Evolutionary conservation across 1,140 invertebrate species (phyloP), one percentile per base, ranked within the genome.

Genomic region (Cyphomyrmex costatus): DNA sequence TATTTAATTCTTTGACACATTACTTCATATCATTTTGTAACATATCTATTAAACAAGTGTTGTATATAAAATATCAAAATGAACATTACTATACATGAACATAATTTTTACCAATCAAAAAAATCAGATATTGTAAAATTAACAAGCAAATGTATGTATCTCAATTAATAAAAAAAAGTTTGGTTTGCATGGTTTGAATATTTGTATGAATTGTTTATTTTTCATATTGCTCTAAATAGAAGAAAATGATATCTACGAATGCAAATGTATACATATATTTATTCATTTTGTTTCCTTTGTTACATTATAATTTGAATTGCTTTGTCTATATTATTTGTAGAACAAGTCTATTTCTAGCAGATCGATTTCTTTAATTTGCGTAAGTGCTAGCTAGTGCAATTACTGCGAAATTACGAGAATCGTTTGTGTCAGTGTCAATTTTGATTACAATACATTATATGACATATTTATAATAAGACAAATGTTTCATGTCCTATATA

Each of bases 331-430:
- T 76, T 3, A 76, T 30, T 46, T 2, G 3, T 6, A 21, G 33
- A 42, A 76, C 16, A 16, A 60, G 12, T 4, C 16, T 76, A 27
- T 36, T 60, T 19, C 8, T 16, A 42, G 0, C 5, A 60, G 16
- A 76, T 76, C 56, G 21, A 76, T 76, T 60, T 3, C 27, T 61
- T 76, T 76, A 76, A 76, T 76, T 14, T 5, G 21, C n/a, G 1
- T 58, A 74, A 74, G 71, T 56, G 30, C n/a, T 33, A 14, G 30
- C n/a, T 33, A 14, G 8, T 42, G 30, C 16, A 73, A 53, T 73
- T 53, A 0, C n/a, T n/a, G 4, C 58, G 19, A 74, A 74, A 24
- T 74, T 74, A 74, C 30, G 4, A 7, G n/a, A n/a, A 21, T 10
- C n/a, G 21, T 56, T n/a, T 21, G 19, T 56, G 36, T 56, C 12